Evolutionary conservation across 2,888 invertebrate genomes (phyloP).

Genomic region (Autographa gamma): DNA sequence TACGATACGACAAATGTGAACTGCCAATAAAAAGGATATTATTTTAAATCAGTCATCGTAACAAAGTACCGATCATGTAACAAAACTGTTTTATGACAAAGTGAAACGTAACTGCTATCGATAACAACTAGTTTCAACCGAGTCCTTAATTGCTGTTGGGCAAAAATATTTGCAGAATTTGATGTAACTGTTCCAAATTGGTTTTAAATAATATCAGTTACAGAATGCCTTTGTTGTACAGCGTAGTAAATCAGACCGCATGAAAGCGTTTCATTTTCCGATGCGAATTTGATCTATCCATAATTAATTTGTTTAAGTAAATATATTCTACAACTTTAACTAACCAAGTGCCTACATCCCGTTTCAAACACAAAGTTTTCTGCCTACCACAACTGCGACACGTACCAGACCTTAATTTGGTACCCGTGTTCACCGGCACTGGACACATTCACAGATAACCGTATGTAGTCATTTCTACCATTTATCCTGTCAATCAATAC

Average conservation of each 20-base stretch:
- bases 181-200: constrained; percentile 25
- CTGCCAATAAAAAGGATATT: constrained; percentile 56
- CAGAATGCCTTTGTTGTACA: not conserved
- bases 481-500: constrained; percentile 60
- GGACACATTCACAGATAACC: constrained; percentile 56
- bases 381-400: constrained; percentile 27
- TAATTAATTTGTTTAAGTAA: not conserved
- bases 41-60: constrained; percentile 59
- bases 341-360: not conserved
- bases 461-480: constrained; percentile 57
- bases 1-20: constrained; percentile 56
- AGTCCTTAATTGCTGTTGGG: constrained; percentile 45
- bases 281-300: not conserved
- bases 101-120: constrained; percentile 49
- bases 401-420: constrained; percentile 39
- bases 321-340: not conserved
- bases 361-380: not conserved
- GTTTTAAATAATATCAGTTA: constrained; percentile 10
- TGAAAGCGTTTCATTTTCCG: not conserved
- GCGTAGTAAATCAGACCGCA: not conserved
- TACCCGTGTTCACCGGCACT: constrained; percentile 49
- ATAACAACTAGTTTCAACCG: constrained; percentile 44
- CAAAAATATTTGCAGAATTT: constrained; percentile 40
- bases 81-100: constrained; percentile 55
- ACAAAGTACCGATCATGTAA: constrained; percentile 56